phyloP scores from a whole-genome alignment of 2,113 vertebrate genomes.

The Notarius lentiginosus region DNA sequence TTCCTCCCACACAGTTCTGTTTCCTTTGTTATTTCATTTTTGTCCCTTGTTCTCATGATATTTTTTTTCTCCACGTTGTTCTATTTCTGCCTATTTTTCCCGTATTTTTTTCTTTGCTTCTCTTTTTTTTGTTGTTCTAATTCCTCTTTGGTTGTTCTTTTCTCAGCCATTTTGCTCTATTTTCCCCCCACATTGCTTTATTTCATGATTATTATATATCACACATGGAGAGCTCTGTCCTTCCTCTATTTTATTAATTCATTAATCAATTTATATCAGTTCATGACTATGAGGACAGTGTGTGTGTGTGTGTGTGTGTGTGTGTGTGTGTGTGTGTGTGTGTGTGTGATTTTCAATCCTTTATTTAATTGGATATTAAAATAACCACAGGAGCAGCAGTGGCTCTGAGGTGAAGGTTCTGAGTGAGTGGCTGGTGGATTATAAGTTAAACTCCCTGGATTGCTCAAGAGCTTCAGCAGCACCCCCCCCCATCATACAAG shows the following conservation, averaged over 20 bases:
- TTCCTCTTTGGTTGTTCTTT: background rate
- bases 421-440: background rate
- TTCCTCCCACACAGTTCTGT: background rate
- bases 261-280: background rate
- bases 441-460: background rate
- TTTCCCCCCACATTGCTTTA: background rate
- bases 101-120: background rate
- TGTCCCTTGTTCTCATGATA: background rate
- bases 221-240: background rate
- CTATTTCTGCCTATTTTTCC: background rate
- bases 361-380: too few relatives aligned
- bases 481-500: too few relatives aligned
- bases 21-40: background rate
- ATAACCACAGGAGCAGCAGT: background rate
- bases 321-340: slow-evolving; percentile 4
- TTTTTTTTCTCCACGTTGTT: background rate
- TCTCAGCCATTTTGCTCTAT: background rate
- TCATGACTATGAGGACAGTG: background rate
- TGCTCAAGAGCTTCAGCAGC: background rate
- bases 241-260: background rate
- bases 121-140: background rate
- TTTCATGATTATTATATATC: background rate
- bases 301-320: slow-evolving; percentile 19
- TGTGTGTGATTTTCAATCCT: too few relatives aligned
- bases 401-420: slow-evolving; percentile 5